phyloP scores from a whole-genome alignment of 2,888 invertebrate species.

The Pelosia muscerda region DNA sequence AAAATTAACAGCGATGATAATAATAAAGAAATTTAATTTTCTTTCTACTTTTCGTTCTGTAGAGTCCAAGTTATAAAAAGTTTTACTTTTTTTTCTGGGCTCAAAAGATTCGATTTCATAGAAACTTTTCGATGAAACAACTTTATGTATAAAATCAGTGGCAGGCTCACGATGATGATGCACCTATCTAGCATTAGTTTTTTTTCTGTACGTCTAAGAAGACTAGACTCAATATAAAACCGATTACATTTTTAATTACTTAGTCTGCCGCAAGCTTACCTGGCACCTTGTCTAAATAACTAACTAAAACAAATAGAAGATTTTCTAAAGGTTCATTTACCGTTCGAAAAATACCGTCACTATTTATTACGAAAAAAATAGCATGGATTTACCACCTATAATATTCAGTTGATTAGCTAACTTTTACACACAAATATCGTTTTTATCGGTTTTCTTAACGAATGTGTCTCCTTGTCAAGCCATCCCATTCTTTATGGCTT shows the following conservation, averaged over 20 bases:
- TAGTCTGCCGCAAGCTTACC: no score
- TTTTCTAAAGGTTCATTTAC: conserved; percentile 4
- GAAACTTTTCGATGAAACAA: no score
- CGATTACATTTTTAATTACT: no score
- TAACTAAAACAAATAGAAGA: background rate
- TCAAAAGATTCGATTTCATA: no score
- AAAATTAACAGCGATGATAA: background rate
- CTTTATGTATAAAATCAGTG: no score
- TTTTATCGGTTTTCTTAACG: conserved; percentile 3
- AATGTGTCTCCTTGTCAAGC: background rate
- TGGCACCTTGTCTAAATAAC: background rate
- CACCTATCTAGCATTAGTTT: no score
- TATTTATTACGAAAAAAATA: background rate
- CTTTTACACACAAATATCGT: background rate
- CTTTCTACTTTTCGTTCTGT: background rate
- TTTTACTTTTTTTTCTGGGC: no score
- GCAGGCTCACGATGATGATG: no score
- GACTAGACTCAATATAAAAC: no score
- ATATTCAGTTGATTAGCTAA: background rate
- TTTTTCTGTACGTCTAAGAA: no score
- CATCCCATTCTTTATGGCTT: background rate
- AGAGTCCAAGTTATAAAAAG: background rate
- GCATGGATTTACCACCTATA: background rate
- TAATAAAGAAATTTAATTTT: no score
- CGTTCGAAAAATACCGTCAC: background rate